Conservation (phyloP, 2,888 invertebrate species). For the Plagodis pulveraria region DNA sequence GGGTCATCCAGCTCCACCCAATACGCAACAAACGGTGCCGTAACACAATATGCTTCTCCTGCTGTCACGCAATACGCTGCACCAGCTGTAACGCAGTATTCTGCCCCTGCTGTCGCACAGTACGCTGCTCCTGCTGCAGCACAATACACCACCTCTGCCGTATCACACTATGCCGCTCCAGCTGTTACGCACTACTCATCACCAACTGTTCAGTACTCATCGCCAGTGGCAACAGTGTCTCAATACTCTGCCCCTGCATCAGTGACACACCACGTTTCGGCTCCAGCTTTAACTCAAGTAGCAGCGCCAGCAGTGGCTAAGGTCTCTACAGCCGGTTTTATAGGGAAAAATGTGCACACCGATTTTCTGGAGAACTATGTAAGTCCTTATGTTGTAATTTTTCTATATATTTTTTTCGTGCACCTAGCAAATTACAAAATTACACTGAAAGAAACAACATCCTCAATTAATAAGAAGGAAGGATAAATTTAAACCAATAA, state of each 20-base stretch:
- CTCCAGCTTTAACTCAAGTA: conserved; percentile 39
- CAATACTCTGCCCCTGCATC: conserved; percentile 36
- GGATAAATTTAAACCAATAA: too few species aligned
- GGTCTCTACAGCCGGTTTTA: conserved; percentile 42
- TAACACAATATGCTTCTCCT: conserved; percentile 54
- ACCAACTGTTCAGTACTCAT: conserved; percentile 33
- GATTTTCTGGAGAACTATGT: conserved; percentile 87
- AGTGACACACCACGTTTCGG: conserved; percentile 42
- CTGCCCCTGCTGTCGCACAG: conserved; percentile 41
- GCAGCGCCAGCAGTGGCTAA: conserved; percentile 44
- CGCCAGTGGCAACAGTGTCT: conserved; percentile 27
- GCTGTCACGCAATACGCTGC: conserved; percentile 50
- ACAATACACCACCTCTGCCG: conserved; percentile 41
- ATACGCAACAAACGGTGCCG: conserved; percentile 39
- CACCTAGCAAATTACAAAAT: too few species aligned
- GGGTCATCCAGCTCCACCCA: conserved; percentile 50
- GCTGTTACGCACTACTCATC: conserved; percentile 38
- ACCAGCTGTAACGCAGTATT: conserved; percentile 52
- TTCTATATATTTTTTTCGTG: too few species aligned
- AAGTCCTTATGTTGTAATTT: conserved; percentile 54
- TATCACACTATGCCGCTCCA: conserved; percentile 43
- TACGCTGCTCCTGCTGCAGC: conserved; percentile 47
- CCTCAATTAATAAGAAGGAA: too few species aligned
- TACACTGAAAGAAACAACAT: too few species aligned
- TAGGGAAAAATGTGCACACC: conserved; percentile 82